Evolutionary conservation across 2,888 invertebrate species (phyloP).

Genomic region (Venustoraphidia nigricollis): DNA sequence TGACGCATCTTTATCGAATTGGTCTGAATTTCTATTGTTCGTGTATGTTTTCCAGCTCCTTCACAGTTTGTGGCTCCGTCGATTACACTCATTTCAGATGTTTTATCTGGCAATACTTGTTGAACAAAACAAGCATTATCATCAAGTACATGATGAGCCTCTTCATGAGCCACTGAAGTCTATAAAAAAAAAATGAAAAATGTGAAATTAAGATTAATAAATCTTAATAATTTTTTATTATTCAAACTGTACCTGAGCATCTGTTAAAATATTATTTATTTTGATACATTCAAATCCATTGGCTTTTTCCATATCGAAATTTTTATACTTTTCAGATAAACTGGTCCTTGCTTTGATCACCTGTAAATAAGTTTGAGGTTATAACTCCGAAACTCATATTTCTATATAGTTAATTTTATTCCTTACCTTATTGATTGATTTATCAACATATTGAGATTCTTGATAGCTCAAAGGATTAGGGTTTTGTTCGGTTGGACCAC

Average conservation of each 20-base stretch:
- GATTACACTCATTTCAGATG: slow-evolving; percentile 4
- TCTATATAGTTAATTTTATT: slow-evolving; percentile 5
- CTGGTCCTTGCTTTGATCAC: slow-evolving; percentile 8
- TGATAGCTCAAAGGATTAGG: slow-evolving; percentile 10
- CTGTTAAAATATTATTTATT: slow-evolving; percentile 5
- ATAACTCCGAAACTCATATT: slow-evolving; percentile 9
- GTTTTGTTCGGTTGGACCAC: slow-evolving; percentile 6
- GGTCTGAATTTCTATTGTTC: slow-evolving; percentile 2
- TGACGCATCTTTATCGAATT: not conserved
- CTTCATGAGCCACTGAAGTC: slow-evolving; percentile 6
- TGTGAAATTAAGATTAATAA: not conserved
- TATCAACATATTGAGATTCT: slow-evolving; percentile 10
- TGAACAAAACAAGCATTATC: slow-evolving; percentile 6
- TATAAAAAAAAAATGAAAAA: slow-evolving; percentile 7
- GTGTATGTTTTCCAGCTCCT: slow-evolving; percentile 3
- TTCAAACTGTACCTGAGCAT: slow-evolving; percentile 6
- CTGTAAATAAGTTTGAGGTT: slow-evolving; percentile 8
- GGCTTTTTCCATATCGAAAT: slow-evolving; percentile 8
- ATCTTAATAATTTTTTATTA: not conserved
- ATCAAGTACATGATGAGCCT: slow-evolving; percentile 3
- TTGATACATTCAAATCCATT: slow-evolving; percentile 2
- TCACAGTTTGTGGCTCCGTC: slow-evolving; percentile 1
- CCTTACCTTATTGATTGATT: slow-evolving; percentile 10
- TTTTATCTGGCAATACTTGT: not conserved
- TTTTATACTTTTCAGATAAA: slow-evolving; percentile 7